phyloP scores from a whole-genome alignment of 1,140 invertebrate genomes.

The Rhagoletis zephyria region DNA sequence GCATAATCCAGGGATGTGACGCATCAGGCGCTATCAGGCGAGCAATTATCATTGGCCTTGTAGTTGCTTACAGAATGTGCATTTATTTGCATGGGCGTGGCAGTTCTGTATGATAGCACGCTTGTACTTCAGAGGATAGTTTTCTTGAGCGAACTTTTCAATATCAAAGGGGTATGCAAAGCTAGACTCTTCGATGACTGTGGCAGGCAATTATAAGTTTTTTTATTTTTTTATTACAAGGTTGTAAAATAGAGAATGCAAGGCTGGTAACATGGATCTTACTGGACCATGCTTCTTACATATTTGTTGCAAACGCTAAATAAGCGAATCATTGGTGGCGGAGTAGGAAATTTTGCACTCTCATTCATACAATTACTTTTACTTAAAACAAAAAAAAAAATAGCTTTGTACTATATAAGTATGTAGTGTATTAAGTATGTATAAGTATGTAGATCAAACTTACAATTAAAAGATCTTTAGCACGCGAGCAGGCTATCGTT shows the following conservation, averaged over 20 bases:
- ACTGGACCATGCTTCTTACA: not conserved
- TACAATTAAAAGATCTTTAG: not conserved
- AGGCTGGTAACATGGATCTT: not conserved
- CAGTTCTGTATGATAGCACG: not conserved
- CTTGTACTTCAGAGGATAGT: not conserved
- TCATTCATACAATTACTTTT: not conserved
- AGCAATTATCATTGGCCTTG: too few species aligned
- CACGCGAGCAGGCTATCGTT: slow-evolving; percentile 6
- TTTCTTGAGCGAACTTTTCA: not conserved
- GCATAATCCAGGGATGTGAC: not conserved
- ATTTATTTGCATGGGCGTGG: not conserved
- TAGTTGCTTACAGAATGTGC: not conserved
- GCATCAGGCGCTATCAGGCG: not conserved
- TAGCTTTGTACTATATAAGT: not conserved
- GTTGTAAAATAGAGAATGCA: not conserved
- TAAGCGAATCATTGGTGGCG: not conserved
- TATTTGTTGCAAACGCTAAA: not conserved
- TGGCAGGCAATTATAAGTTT: not conserved
- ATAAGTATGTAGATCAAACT: not conserved
- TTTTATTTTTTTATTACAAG: not conserved
- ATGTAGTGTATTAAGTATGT: not conserved
- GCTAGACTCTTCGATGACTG: not conserved
- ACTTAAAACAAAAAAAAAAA: not conserved
- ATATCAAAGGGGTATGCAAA: not conserved
- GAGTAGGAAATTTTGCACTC: not conserved